Base-by-base conservation (phyloP, 1,140 invertebrate species). In the Metaphire vulgaris region DNA sequence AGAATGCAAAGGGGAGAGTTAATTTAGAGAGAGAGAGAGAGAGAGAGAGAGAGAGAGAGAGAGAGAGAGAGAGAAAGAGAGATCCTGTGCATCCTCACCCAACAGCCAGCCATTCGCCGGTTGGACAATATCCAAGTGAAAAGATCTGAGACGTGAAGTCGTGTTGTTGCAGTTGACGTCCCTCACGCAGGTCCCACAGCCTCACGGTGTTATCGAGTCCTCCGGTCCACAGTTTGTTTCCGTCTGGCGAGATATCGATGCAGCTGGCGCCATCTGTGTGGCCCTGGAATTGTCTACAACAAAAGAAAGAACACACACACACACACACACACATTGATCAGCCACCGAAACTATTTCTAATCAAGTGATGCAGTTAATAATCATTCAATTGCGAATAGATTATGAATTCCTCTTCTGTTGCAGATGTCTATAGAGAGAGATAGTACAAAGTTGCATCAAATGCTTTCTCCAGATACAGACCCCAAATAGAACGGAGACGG, bases 221-320 rank as follows among this genome's bases (percentile, higher is more conserved):
- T 31, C 96, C 96, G 6, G 96, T 98, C 96, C 96, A 98, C 79
- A 99, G 86, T 83, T 95, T 93, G 1, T 91, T 92, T 30, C 96
- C 96, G 85, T 98, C 95, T 26, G 93, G 91, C 68, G 94, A 96
- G 76, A 99, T 96, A 87, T 98, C 96, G 82, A 99, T 98, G 87
- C 96, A 99, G 68, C 93, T 96, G 34, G 96, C 96, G 78, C 96
- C 96, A 87, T 98, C 96, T 69, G 94, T 96, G 87, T 99, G 97
- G 0, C 95, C 96, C 88, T 96, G 93, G 88, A 99, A 97, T 87
- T 97, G 94, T 82, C 95, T 89, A 78, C 1, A 82, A 82, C 65
- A 12, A 71, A 32, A 1, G 28, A 1, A 77, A 65, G 64, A 69
- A 65, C 26, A 65, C 14, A 15, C 14, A 65, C 14, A 65, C 26